Base-by-base conservation (phyloP, 2,113 vertebrate genomes). In the Thunnus maccoyii region DNA sequence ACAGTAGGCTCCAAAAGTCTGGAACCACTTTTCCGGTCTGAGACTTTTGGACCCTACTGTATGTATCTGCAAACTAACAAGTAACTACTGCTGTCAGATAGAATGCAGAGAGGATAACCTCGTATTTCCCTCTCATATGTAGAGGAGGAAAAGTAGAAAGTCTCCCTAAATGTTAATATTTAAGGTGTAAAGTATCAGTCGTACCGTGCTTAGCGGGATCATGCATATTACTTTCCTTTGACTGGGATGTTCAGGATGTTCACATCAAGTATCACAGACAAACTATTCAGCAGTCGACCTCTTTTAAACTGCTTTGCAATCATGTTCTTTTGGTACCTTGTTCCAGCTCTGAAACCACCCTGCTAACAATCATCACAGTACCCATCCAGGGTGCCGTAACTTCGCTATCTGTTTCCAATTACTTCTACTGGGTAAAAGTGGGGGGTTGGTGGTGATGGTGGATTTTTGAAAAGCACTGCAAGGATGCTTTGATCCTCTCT, bases 341-440 rank as follows among this genome's bases (percentile, higher is more conserved):
- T 75, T 58, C 57, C 30, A 12, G 60, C 66, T 80, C 73, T 70
- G 71, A 73, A 80, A 54, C 50, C 50, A 70, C 44, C 30, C 14
- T 22, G 69, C 83, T 74, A 72, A 74, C 61, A 76, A 62, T 82
- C 36, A 41, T 41, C 77, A 18, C 70, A 55, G 72, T 54, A 36
- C 55, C 77, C 64, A 63, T 30, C 41, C 70, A 64, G 75, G 61
- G 57, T 17, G 0, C 47, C n/a, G 55, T 74, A 62, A 88, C 66
- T 75, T 65, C 55, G 7, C 57, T 63, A 56, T 90, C 89, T 92
- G 91, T 66, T 91, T 94, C 66, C 86, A 91, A 90, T 94, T 91
- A 92, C 77, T 55, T 66, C 75, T 22, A 83, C 27, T 54, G 78
- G 83, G 51, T 70, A 72, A 67, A 57, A 84, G 64, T 3, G 1